phyloP scores from a whole-genome alignment of 2,797 vertebrate species.

The Sciurus carolinensis region DNA sequence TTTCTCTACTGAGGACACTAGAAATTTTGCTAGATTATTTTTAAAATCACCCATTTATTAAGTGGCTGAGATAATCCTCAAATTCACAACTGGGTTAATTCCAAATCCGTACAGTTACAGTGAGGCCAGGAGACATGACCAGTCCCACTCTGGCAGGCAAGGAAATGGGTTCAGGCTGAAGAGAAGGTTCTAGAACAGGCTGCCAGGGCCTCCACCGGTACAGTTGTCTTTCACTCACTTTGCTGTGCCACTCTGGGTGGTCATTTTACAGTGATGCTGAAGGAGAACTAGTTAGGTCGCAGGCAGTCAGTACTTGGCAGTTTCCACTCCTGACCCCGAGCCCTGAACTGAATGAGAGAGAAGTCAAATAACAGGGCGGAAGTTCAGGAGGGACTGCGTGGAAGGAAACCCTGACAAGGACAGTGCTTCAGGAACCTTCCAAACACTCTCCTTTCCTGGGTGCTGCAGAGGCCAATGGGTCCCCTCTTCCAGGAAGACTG shows the following conservation, averaged over 20 bases:
- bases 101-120: background rate
- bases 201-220: background rate
- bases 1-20: background rate
- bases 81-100: background rate
- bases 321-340: background rate
- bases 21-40: background rate
- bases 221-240: background rate
- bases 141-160: background rate
- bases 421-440: fast-evolving
- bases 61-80: background rate
- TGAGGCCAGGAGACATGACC: background rate
- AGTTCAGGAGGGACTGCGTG: background rate
- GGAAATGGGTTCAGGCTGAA: background rate
- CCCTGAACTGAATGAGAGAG: background rate
- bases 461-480: background rate
- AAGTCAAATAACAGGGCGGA: background rate
- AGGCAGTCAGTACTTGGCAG: background rate
- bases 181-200: background rate
- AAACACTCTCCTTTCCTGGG: background rate
- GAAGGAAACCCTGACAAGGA: background rate
- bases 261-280: fast-evolving
- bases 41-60: background rate
- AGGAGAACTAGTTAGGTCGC: background rate
- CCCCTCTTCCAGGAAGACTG: background rate
- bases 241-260: background rate